Conservation (phyloP, 2,113 vertebrate species). For the Rhinolophus ferrumequinum region DNA sequence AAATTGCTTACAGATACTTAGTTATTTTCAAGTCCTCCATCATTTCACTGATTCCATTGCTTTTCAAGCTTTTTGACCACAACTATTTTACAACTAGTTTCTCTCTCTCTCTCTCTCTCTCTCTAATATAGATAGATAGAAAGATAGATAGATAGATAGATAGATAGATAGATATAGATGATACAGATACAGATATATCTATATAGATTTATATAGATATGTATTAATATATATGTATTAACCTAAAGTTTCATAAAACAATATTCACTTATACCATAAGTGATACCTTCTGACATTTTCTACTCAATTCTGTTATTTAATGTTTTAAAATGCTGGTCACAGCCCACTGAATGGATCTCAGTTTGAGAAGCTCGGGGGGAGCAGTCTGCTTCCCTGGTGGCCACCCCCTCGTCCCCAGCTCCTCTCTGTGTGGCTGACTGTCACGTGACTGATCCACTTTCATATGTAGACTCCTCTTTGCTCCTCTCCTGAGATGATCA, state of each 20-base stretch:
- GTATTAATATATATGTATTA: background rate
- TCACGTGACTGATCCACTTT: no score
- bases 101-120: no score
- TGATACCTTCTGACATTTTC: background rate
- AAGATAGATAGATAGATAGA: no score
- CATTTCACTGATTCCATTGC: background rate
- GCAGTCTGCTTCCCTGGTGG: no score
- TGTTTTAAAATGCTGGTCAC: background rate
- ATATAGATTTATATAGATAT: no score
- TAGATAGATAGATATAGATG: no score
- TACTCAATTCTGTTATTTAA: background rate
- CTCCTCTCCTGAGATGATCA: background rate
- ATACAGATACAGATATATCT: no score
- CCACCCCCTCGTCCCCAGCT: no score
- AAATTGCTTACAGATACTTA: background rate
- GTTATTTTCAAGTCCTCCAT: background rate
- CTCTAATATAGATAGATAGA: no score
- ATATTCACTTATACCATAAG: background rate
- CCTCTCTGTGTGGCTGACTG: background rate
- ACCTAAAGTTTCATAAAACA: background rate
- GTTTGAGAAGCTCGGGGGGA: background rate
- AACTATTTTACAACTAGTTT: background rate
- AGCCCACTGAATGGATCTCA: background rate
- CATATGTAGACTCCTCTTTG: background rate
- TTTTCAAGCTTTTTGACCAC: background rate